Percentiles rank a stretch among this genome's conserved stretches.
Conservation (phyloP, 2,888 invertebrate species). For the Amblyteles armatorius region DNA sequence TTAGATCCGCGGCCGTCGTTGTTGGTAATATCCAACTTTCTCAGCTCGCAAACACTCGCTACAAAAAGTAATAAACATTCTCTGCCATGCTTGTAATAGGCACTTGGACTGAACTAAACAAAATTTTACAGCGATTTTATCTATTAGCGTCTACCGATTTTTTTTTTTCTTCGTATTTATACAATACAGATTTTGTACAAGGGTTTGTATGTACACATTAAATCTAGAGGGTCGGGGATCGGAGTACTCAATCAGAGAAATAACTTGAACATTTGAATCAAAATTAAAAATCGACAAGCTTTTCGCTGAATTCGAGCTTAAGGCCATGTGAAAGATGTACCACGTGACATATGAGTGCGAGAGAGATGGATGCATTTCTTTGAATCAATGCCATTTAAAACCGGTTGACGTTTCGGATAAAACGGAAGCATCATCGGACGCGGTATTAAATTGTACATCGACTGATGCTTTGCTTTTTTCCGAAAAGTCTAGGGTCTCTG, state of each 20-base stretch:
- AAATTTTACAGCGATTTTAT: slow-evolving; percentile 22
- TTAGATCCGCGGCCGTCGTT: slow-evolving; percentile 75
- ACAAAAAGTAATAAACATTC: slow-evolving; percentile 81
- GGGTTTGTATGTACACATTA: slow-evolving; percentile 7
- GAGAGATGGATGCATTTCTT: too few species aligned
- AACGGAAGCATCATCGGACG: too few species aligned
- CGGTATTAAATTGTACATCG: too few species aligned
- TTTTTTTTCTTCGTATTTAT: background rate
- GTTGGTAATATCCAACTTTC: slow-evolving; percentile 82
- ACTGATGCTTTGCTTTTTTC: too few species aligned
- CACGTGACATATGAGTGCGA: too few species aligned
- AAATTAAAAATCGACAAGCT: background rate
- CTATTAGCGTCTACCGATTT: slow-evolving; percentile 16
- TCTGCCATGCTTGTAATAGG: slow-evolving; percentile 79
- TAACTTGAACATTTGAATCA: background rate
- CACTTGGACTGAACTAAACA: slow-evolving; percentile 68
- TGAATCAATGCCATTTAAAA: too few species aligned
- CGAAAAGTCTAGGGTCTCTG: too few species aligned
- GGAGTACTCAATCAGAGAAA: background rate
- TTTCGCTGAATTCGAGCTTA: too few species aligned
- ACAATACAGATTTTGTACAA: slow-evolving; percentile 31
- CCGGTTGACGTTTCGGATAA: too few species aligned
- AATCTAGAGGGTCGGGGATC: background rate
- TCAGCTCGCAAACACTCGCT: slow-evolving; percentile 83
- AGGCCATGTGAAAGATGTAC: too few species aligned